These are phyloP conservation scores for Hololepta plana DNA, from an alignment of 2,888 invertebrate genomes.

Conservation along the genomic window DNA sequence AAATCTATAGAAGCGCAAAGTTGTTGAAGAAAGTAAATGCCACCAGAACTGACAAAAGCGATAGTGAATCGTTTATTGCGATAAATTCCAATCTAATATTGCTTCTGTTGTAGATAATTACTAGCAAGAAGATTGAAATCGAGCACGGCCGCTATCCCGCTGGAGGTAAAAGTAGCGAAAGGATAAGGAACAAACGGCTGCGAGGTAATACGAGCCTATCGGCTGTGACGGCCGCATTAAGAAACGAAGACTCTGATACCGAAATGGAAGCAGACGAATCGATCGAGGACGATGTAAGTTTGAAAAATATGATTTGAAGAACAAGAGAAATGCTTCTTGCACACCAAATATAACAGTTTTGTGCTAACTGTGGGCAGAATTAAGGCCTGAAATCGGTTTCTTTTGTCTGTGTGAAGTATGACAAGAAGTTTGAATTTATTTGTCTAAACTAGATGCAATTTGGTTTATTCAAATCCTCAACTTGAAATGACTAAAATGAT, in stretches of 20 bases:
- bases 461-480: no score
- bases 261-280: slow-evolving; percentile 38
- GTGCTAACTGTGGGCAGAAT: no score
- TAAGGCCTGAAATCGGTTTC: no score
- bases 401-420: no score
- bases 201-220: slow-evolving; percentile 34
- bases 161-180: slow-evolving; percentile 47
- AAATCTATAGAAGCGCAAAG: slow-evolving; percentile 91
- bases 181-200: slow-evolving; percentile 43
- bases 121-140: slow-evolving; percentile 49
- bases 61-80: background rate
- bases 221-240: slow-evolving; percentile 38
- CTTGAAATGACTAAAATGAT: no score
- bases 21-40: slow-evolving; percentile 57
- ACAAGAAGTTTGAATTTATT: no score
- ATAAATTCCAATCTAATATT: no score
- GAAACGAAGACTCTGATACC: slow-evolving; percentile 43
- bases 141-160: slow-evolving; percentile 42
- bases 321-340: no score
- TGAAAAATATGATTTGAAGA: no score
- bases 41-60: slow-evolving; percentile 1
- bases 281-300: slow-evolving; percentile 24
- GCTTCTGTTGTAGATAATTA: slow-evolving; percentile 36
- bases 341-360: no score
- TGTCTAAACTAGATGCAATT: no score